Conservation (phyloP, 2,797 vertebrate genomes). For the Phrynocephalus guinanensis region DNA sequence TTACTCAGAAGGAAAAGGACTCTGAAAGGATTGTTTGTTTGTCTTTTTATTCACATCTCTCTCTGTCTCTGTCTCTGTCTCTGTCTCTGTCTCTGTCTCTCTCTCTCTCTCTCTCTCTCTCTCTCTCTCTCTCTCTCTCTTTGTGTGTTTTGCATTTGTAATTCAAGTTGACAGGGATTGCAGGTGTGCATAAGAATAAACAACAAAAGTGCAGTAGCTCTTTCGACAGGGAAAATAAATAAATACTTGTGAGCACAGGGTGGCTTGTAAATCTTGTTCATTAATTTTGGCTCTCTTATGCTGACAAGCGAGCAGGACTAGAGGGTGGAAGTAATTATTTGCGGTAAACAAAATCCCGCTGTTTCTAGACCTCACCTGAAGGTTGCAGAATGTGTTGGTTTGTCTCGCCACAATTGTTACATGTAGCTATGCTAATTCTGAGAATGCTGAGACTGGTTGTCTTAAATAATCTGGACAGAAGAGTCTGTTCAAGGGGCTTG, state of each 20-base stretch:
- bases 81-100: not conserved
- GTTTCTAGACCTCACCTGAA: not conserved
- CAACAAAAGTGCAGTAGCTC: not conserved
- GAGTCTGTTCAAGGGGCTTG: not conserved
- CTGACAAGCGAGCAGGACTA: not conserved
- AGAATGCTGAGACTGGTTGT: too few relatives aligned
- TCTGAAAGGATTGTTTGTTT: not conserved
- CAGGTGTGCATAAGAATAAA: not conserved
- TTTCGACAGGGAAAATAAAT: not conserved
- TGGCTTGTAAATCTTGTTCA: conserved; percentile 3
- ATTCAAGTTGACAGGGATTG: not conserved
- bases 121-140: not conserved
- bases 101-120: not conserved
- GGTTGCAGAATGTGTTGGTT: not conserved
- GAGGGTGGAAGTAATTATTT: not conserved
- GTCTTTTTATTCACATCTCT: not conserved
- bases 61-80: not conserved
- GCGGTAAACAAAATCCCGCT: not conserved
- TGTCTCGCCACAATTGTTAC: not conserved
- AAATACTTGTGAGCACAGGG: not conserved
- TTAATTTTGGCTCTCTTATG: not conserved
- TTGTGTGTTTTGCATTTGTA: not conserved
- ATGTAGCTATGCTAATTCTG: not conserved
- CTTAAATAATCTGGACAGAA: not conserved
- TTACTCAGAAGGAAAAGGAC: not conserved